phyloP scores from a whole-genome alignment of 2,888 invertebrate genomes.

The Plagodis dolabraria region DNA sequence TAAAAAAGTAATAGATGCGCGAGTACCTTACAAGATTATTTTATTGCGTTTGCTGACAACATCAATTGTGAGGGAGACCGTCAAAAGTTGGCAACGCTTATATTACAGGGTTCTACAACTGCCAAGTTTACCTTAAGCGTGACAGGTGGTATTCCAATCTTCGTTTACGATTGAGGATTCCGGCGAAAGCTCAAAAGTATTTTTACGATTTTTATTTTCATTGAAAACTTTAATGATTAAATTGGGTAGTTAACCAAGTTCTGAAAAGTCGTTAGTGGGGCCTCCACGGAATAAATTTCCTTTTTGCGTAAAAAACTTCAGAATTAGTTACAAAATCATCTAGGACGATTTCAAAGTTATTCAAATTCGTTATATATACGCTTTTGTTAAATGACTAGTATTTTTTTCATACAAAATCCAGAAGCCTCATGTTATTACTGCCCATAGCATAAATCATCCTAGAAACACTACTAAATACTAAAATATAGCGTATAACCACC shows the following conservation, averaged over 20 bases:
- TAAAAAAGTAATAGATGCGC: conserved; percentile 47
- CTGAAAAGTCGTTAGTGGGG: conserved; percentile 38
- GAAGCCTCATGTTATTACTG: too few species aligned
- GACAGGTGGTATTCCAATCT: conserved; percentile 56
- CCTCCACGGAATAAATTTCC: conserved; percentile 34
- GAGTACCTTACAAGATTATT: conserved; percentile 46
- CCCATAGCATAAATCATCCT: too few species aligned
- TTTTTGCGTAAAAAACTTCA: conserved; percentile 29
- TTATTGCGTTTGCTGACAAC: conserved; percentile 47
- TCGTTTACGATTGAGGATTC: conserved; percentile 55
- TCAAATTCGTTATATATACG: conserved; percentile 20
- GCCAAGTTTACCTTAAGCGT: conserved; percentile 45
- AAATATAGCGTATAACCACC: background rate
- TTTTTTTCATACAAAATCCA: too few species aligned
- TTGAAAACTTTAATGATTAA: conserved; percentile 42
- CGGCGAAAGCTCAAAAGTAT: conserved; percentile 36
- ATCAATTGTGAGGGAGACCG: conserved; percentile 43
- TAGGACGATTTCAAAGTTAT: conserved; percentile 30
- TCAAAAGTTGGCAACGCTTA: conserved; percentile 35
- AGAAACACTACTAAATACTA: too few species aligned
- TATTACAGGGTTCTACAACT: conserved; percentile 39
- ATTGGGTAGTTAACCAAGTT: conserved; percentile 39
- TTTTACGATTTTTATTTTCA: conserved; percentile 50
- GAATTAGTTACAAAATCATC: conserved; percentile 31
- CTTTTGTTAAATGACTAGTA: background rate